These are phyloP conservation scores for Trichechus manatus DNA, from an alignment of 2,113 vertebrate genomes.

Conservation along the genomic window DNA sequence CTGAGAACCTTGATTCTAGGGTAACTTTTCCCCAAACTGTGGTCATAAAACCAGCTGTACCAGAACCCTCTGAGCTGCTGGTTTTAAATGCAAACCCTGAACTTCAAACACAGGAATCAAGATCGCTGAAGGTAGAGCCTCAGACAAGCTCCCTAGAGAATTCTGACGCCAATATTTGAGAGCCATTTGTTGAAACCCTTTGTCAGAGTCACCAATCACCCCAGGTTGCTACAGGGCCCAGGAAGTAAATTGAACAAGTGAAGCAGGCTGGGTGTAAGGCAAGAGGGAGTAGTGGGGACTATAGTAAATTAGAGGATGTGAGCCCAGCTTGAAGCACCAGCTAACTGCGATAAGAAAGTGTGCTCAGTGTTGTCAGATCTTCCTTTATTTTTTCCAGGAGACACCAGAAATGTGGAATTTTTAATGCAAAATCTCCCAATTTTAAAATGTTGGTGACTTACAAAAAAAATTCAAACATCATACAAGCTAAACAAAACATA, in stretches of 20 bases:
- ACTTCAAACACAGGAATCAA: background rate
- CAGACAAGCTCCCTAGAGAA: background rate
- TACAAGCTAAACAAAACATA: background rate
- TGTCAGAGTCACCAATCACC: background rate
- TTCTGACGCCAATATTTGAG: background rate
- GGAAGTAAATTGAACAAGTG: background rate
- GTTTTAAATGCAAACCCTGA: background rate
- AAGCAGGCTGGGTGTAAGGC: background rate
- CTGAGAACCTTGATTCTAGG: background rate
- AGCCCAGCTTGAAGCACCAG: background rate
- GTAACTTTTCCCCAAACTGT: background rate
- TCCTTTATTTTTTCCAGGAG: background rate
- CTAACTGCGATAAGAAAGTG: background rate
- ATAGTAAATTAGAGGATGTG: background rate
- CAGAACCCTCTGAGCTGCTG: background rate
- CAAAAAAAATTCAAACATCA: background rate
- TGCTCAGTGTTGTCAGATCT: background rate
- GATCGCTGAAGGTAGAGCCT: background rate
- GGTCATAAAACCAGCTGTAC: background rate
- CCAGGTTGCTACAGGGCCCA: background rate
- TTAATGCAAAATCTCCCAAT: background rate
- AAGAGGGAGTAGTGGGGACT: background rate
- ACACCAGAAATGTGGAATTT: constrained; percentile 15
- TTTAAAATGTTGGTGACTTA: constrained; percentile 12
- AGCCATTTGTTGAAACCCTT: background rate